These are phyloP conservation scores for Lysandra bellargus DNA, from an alignment of 2,888 invertebrate species.

Conservation along the genomic window DNA sequence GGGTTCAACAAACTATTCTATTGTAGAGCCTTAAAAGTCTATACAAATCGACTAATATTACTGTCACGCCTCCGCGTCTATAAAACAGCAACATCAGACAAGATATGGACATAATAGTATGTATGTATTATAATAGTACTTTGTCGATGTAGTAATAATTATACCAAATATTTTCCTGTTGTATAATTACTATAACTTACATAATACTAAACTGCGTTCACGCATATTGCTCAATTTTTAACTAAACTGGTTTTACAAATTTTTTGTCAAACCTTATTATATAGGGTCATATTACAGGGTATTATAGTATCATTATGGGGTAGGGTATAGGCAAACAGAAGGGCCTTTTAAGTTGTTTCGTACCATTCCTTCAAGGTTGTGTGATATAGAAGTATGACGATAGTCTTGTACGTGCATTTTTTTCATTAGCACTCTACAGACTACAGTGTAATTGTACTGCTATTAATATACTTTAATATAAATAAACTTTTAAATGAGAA, in stretches of 20 bases:
- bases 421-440: no score
- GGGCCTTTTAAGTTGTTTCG: no score
- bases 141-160: not conserved
- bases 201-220: not conserved
- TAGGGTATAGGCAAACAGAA: no score
- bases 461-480: no score
- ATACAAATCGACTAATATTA: not conserved
- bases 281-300: not conserved
- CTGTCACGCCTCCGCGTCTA: not conserved
- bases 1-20: not conserved
- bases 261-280: not conserved
- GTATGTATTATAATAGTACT: not conserved
- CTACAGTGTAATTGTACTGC: no score
- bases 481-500: no score
- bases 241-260: not conserved
- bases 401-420: no score
- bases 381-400: no score
- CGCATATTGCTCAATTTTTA: not conserved
- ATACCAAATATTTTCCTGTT: not conserved
- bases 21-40: not conserved
- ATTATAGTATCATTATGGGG: not conserved
- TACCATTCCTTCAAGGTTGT: no score
- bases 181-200: not conserved
- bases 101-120: not conserved
- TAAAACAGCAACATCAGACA: not conserved